Base-by-base conservation (phyloP, 2,888 invertebrate genomes). In the Tenthredo notha region DNA sequence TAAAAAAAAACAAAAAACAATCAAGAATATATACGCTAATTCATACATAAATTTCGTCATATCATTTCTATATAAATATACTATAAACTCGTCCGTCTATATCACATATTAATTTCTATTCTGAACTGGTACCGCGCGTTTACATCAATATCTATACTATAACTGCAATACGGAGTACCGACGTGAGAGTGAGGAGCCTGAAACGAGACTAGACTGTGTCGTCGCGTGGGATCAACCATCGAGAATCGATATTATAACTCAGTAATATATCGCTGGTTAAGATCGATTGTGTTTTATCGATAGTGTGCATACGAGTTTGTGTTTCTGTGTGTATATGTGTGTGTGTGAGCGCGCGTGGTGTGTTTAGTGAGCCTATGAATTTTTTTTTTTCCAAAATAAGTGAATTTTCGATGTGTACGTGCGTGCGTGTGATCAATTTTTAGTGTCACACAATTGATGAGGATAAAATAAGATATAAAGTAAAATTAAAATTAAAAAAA, bases 221-320 rank as follows among this genome's bases (percentile, higher is more conserved):
- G 54, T 25, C 61, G 61, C 61, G 61, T 61, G 61, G 61, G 61
- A 61, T 61, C 61, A 61, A 61, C 25, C 61, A 25, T 21, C 61
- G 61, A n/a, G 70, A 70, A 70, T 70, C 70, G 70, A 70, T 70
- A 70, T 37, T 18, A 18, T 18, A 70, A 70, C 37, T 70, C 70
- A 37, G 6, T 25, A 29, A 29, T 15, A 25, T 70, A 70, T 70
- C 70, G 70, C 37, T 5, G n/a, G 33, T 7, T 33, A 0, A 29
- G 33, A 70, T 70, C 70, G 70, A 33, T 70, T 9, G 18, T 25
- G 21, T 25, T 25, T 25, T 21, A 61, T 61, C 61, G 61, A 21
- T 12, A 61, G 61, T 9, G 61, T 21, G 21, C n/a, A 0, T 12
- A 25, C 25, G 58, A 0, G 21, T 58, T 2, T 21, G 58, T 58